Percentiles rank a stretch among this genome's conserved stretches.
Evolutionary conservation across 2,113 vertebrate species (phyloP).

Genomic region (Pungitius pungitius): DNA sequence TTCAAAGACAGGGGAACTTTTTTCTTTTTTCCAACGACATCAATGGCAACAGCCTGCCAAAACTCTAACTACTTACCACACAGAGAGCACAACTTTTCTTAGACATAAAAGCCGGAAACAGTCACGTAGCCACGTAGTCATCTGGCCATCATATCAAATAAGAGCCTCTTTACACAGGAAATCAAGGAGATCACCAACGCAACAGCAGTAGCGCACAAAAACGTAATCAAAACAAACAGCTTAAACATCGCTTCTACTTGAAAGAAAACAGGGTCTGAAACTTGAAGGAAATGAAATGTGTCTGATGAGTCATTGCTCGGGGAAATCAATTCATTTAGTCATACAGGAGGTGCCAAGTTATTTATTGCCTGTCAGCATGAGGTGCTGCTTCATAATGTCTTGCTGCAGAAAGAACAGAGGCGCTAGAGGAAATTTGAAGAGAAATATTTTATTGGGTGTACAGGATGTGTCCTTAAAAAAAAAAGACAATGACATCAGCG

Average conservation of each 20-base stretch:
- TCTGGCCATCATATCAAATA: background rate
- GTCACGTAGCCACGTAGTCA: background rate
- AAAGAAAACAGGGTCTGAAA: slow-evolving; percentile 75
- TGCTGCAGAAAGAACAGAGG: slow-evolving; percentile 58
- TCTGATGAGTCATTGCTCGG: slow-evolving; percentile 85
- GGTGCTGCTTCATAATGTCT: slow-evolving; percentile 87
- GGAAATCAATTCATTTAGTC: slow-evolving; percentile 91
- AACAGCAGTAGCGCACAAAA: slow-evolving; percentile 2
- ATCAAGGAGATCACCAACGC: slow-evolving; percentile 20
- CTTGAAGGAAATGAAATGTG: slow-evolving; percentile 85
- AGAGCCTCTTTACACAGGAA: background rate
- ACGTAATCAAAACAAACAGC: slow-evolving; percentile 49
- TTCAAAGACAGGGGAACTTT: background rate
- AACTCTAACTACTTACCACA: background rate
- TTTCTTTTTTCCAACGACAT: background rate
- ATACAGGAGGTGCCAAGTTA: slow-evolving; percentile 82
- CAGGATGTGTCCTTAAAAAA: slow-evolving; percentile 22
- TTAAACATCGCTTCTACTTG: slow-evolving; percentile 71
- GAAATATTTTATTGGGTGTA: slow-evolving; percentile 50
- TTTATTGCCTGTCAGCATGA: slow-evolving; percentile 91
- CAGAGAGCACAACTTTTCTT: background rate
- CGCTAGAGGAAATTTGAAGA: slow-evolving; percentile 33
- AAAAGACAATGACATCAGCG: slow-evolving; percentile 13
- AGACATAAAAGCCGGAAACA: background rate
- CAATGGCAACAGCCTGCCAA: background rate